Conservation (phyloP, 37 sponge, comb jelly and placozoan species). For the Aphrocallistes beatrix region DNA sequence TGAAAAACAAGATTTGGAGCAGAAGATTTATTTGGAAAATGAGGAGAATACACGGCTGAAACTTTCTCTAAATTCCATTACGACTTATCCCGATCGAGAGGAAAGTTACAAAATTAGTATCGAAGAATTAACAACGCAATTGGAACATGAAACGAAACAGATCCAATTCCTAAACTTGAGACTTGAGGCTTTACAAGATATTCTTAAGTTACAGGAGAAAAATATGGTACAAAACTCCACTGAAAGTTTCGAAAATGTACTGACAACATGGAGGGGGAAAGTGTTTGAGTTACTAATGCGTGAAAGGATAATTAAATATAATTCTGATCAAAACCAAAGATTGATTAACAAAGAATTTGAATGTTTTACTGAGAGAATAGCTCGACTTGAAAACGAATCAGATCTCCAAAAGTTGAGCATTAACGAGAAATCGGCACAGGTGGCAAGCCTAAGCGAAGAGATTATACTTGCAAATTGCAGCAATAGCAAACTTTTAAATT, state of each 20-base stretch:
- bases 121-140: not conserved
- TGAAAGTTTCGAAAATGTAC: not conserved
- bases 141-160: not conserved
- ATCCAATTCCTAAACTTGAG: not conserved
- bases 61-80: not conserved
- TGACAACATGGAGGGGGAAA: not conserved
- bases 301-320: not conserved
- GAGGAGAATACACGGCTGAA: not conserved
- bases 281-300: conserved; percentile 4
- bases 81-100: not conserved
- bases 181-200: not conserved
- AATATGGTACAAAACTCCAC: not conserved
- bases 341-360: not conserved
- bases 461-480: not conserved
- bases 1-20: not conserved
- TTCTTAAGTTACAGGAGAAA: not conserved
- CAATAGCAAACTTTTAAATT: not conserved
- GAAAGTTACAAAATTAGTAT: not conserved
- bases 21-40: not conserved
- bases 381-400: not conserved
- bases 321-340: not conserved
- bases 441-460: not conserved
- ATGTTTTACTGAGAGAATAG: not conserved
- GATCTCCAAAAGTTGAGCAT: not conserved
- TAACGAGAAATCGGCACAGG: not conserved